Evolutionary conservation across 2,797 vertebrate genomes (phyloP).

Genomic region (Sphaeramia orbicularis): DNA sequence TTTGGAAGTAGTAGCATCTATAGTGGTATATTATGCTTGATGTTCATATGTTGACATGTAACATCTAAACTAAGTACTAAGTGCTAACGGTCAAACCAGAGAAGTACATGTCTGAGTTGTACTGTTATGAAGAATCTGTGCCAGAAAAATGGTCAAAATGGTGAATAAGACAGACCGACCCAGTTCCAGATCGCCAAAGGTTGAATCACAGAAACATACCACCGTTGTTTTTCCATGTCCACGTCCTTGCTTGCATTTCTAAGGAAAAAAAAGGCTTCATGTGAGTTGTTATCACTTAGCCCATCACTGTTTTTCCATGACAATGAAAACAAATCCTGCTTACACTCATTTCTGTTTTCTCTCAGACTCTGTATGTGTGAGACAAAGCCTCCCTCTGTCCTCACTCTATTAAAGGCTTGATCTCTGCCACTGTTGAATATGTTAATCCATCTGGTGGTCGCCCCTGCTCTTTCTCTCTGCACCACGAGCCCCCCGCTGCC

Average conservation of each 20-base stretch:
- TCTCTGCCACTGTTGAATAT: conserved; percentile 88
- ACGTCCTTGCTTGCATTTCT: conserved; percentile 14
- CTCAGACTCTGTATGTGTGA: conserved; percentile 70
- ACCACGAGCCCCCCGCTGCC: conserved; percentile 80
- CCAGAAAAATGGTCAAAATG: no score
- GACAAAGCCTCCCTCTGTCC: conserved; percentile 78
- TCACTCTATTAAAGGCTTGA: conserved; percentile 83
- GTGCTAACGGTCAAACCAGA: no score
- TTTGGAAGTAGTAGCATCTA: no score
- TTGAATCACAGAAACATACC: not conserved
- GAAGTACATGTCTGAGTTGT: no score
- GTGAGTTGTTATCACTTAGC: conserved; percentile 63
- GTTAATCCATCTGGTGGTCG: conserved; percentile 84
- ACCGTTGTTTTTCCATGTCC: conserved; percentile 19
- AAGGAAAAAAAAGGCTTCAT: conserved; percentile 43
- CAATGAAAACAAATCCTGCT: conserved; percentile 81
- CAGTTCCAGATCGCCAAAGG: no score
- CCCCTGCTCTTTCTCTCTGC: conserved; percentile 67
- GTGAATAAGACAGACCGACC: no score
- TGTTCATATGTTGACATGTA: no score
- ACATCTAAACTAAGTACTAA: no score
- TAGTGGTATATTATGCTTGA: no score
- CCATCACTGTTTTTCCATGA: conserved; percentile 74
- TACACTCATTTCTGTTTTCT: conserved; percentile 80
- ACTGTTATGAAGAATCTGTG: no score